Evolutionary conservation across 35 echinoderm and acorn worm species (phyloP), one percentile per base, ranked within the genome.

Genomic region (Eucidaris tribuloides): DNA sequence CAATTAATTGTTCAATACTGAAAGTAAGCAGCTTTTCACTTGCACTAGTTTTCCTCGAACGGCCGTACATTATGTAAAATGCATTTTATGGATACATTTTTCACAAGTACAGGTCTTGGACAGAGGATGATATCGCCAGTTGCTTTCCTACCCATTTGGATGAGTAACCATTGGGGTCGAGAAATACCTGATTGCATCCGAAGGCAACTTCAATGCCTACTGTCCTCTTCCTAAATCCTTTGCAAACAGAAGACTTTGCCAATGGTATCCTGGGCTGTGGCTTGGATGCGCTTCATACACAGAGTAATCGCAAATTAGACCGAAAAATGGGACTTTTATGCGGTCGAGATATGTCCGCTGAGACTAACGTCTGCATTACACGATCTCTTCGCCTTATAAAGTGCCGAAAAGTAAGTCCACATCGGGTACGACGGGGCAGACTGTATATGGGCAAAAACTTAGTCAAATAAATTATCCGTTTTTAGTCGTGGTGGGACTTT

Each of bases 191-290:
- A 90, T 92, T 2, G 79, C 90, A 2, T 92, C 89, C 48, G 52
- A 58, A 20, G 62, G 77, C 7, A 43, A 65, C 44, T 25, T 45
- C 17, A 77, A 65, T 45, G 45, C n/a, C 0, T 97, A 97, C 59
- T 97, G 94, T 41, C 86, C n/a, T n/a, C n/a, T 92, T 2, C 72
- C 90, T 2, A 92, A 85, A 58, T 80, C 90, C 17, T 92, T 97
- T 40, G 80, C 89, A 30, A 92, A 92, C 64, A 42, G 90, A 42
- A n/a, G 90, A 97, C 60, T 97, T 97, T 76, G 85, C 85, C 37
- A 97, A 92, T 54, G 94, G 94, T 62, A 79, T 92, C 4, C 79
- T 97, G 4, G 94, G 94, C 20, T 60, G n/a, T 97, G 62, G 94
- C 94, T 55, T 97, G 94, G 94, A 97, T 97, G n/a, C 76, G 86